Conservation (phyloP, 2,888 invertebrate species). For the Polydrusus cervinus region DNA sequence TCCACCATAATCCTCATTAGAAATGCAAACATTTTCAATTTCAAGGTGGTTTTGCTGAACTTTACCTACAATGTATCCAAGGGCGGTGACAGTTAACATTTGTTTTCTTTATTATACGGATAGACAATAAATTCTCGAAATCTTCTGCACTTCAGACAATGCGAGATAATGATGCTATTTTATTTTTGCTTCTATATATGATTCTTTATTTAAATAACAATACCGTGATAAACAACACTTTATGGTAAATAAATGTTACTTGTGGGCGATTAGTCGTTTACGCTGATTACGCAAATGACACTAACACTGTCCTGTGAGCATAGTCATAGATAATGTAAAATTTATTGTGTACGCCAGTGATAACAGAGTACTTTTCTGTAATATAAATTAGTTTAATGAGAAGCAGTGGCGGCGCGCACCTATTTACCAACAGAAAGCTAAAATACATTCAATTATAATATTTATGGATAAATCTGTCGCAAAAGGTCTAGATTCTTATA, state of each 20-base stretch:
- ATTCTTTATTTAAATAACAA: slow-evolving; percentile 12
- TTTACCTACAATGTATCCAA: not conserved
- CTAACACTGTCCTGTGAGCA: slow-evolving; percentile 28
- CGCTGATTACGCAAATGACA: slow-evolving; percentile 29
- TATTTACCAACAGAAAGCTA: not conserved
- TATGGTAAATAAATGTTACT: slow-evolving; percentile 8
- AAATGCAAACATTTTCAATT: too few species aligned
- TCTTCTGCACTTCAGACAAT: not conserved
- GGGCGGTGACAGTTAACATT: not conserved
- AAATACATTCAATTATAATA: not conserved
- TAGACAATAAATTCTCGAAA: not conserved
- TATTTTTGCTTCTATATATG: slow-evolving; percentile 11
- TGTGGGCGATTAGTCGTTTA: slow-evolving; percentile 38
- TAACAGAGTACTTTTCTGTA: slow-evolving; percentile 3
- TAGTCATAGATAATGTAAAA: slow-evolving; percentile 35
- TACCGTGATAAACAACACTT: slow-evolving; percentile 7
- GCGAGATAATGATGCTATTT: slow-evolving; percentile 1
- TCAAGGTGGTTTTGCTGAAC: not conserved
- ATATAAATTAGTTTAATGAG: slow-evolving; percentile 1
- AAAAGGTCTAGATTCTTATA: too few species aligned
- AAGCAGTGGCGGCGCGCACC: not conserved
- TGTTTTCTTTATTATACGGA: not conserved
- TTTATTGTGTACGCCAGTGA: slow-evolving; percentile 13
- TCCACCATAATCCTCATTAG: too few species aligned
- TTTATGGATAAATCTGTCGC: too few species aligned